phyloP scores from a whole-genome alignment of 2,113 vertebrate genomes.

The Peromyscus californicus region DNA sequence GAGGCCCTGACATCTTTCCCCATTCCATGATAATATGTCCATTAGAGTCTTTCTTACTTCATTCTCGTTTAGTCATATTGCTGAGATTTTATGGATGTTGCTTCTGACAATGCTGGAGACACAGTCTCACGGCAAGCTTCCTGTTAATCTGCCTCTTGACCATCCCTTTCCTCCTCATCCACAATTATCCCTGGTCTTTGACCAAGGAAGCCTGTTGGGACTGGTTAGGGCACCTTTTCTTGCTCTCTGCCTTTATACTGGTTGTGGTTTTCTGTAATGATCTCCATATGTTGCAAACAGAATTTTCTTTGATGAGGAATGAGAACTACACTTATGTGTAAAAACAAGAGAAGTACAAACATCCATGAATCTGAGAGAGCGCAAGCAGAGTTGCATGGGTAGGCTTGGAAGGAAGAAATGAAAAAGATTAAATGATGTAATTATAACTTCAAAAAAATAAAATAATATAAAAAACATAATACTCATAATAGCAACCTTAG shows the following conservation, averaged over 20 bases:
- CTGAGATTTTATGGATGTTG: not conserved
- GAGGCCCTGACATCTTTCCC: not conserved
- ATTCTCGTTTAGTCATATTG: not conserved
- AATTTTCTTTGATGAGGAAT: not conserved
- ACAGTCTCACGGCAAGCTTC: not conserved
- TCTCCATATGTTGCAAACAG: not conserved
- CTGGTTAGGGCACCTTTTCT: not conserved
- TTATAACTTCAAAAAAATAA: not conserved
- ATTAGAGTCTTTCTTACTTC: not conserved
- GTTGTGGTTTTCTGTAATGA: not conserved
- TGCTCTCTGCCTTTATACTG: not conserved
- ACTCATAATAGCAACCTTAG: not conserved
- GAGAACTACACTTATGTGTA: not conserved
- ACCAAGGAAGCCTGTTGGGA: not conserved
- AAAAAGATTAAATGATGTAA: not conserved
- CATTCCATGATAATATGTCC: not conserved
- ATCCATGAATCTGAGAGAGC: no score
- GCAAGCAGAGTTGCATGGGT: not conserved
- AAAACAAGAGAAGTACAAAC: not conserved
- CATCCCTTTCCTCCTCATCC: not conserved
- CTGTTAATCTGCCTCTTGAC: not conserved
- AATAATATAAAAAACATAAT: not conserved
- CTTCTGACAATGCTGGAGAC: not conserved
- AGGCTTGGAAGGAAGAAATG: not conserved
- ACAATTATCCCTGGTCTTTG: not conserved